Evolutionary conservation across 2,888 invertebrate genomes (phyloP).

Genomic region (Ellobium chinense): DNA sequence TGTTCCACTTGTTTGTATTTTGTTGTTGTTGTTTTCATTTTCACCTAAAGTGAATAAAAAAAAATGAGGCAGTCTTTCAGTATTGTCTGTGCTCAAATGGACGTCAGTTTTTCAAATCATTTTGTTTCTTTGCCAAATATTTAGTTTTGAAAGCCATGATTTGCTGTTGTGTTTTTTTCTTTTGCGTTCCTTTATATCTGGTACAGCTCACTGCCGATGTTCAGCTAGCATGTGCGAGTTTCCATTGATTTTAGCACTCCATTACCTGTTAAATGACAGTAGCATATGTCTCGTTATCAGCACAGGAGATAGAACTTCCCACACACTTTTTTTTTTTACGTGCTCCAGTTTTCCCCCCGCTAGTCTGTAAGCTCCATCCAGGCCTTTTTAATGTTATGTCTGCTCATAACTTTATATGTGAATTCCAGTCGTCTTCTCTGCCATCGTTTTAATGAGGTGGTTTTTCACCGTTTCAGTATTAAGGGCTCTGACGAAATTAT

Average conservation of each 20-base stretch:
- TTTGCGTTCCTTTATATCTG: background rate
- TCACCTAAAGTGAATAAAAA: background rate
- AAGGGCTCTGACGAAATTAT: too few relatives aligned
- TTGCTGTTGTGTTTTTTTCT: conserved; percentile 16
- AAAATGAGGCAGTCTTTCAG: background rate
- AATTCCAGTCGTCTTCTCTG: too few relatives aligned
- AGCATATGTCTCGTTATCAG: background rate
- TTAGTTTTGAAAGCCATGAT: background rate
- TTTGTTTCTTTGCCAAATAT: conserved; percentile 6
- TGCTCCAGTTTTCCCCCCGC: background rate
- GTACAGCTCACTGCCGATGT: background rate
- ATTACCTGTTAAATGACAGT: background rate
- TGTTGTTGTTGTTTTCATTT: background rate
- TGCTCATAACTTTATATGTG: too few relatives aligned
- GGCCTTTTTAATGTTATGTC: too few relatives aligned
- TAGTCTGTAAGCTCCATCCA: background rate
- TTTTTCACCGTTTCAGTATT: too few relatives aligned
- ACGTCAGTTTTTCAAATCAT: background rate
- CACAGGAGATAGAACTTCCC: background rate
- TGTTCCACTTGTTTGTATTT: conserved; percentile 8
- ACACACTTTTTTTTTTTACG: background rate
- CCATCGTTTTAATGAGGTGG: too few relatives aligned
- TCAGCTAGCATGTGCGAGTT: background rate
- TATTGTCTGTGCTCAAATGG: conserved; percentile 8
- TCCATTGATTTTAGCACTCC: background rate